Conservation (phyloP, 2,888 invertebrate genomes). For the Leptinotarsa rubiginosa region DNA sequence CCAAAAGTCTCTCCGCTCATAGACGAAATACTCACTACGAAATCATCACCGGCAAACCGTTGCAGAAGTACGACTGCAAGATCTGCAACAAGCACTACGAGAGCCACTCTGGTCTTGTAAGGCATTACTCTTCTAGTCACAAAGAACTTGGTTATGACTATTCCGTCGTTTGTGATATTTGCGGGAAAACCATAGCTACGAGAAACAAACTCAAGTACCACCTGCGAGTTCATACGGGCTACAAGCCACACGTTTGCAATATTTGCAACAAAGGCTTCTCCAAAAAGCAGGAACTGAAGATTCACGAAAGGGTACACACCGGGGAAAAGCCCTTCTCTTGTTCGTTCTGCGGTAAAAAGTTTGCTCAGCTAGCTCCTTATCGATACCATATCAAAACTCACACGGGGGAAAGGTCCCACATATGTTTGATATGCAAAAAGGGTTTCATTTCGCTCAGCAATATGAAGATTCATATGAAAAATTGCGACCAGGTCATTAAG, state of each 20-base stretch:
- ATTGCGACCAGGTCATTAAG: conserved; percentile 34
- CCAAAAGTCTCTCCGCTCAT: conserved; percentile 68
- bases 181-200: conserved; percentile 58
- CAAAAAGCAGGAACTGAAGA: conserved; percentile 64
- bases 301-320: conserved; percentile 46
- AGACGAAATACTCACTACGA: conserved; percentile 67
- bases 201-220: conserved; percentile 56
- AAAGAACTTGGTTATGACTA: conserved; percentile 63
- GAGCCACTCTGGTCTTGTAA: conserved; percentile 52
- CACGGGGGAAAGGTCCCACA: conserved; percentile 46
- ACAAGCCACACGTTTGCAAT: conserved; percentile 57
- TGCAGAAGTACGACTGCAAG: conserved; percentile 64
- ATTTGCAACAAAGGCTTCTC: conserved; percentile 58
- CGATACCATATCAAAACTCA: conserved; percentile 52
- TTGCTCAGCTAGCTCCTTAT: conserved; percentile 53
- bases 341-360: conserved; percentile 54
- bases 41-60: conserved; percentile 56
- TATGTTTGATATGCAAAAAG: conserved; percentile 52
- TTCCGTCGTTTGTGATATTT: conserved; percentile 61
- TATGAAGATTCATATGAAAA: conserved; percentile 49
- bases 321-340: conserved; percentile 59
- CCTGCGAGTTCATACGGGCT: conserved; percentile 43
- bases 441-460: conserved; percentile 52
- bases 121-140: conserved; percentile 54
- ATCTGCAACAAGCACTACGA: conserved; percentile 66